Percentiles rank a stretch among this genome's conserved stretches.
phyloP scores from a whole-genome alignment of 2,113 vertebrate genomes.

The Coracopsis vasa region DNA sequence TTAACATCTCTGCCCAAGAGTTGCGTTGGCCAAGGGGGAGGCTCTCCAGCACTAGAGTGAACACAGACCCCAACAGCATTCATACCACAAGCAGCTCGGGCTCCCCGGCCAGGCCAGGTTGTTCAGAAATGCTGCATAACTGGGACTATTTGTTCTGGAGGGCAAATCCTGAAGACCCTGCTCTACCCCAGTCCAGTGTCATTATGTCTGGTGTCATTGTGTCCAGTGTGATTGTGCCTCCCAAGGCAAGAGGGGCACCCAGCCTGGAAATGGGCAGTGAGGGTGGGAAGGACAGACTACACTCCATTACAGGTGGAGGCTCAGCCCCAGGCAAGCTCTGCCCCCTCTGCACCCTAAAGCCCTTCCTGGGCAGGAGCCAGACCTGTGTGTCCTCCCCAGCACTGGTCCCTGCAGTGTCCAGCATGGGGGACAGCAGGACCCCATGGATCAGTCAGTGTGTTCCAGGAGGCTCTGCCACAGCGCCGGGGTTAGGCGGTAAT shows the following conservation, averaged over 20 bases:
- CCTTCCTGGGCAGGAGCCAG: not conserved
- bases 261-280: fast-evolving
- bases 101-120: not conserved
- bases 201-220: not conserved
- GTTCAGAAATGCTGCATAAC: not conserved
- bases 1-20: not conserved
- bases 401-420: not conserved
- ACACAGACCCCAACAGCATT: not conserved
- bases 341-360: not conserved
- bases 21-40: not conserved
- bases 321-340: not conserved
- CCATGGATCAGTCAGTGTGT: not conserved
- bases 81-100: not conserved
- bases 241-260: no score
- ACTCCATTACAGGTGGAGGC: not conserved
- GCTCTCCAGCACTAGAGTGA: not conserved
- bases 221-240: fast-evolving
- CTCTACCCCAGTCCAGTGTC: not conserved
- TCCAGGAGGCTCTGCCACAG: not conserved
- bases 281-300: not conserved
- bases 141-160: not conserved
- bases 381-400: not conserved
- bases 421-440: not conserved
- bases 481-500: not conserved
- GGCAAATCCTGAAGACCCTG: not conserved